phyloP scores from a whole-genome alignment of 2,113 vertebrate species.

The Lepidothrix coronata region DNA sequence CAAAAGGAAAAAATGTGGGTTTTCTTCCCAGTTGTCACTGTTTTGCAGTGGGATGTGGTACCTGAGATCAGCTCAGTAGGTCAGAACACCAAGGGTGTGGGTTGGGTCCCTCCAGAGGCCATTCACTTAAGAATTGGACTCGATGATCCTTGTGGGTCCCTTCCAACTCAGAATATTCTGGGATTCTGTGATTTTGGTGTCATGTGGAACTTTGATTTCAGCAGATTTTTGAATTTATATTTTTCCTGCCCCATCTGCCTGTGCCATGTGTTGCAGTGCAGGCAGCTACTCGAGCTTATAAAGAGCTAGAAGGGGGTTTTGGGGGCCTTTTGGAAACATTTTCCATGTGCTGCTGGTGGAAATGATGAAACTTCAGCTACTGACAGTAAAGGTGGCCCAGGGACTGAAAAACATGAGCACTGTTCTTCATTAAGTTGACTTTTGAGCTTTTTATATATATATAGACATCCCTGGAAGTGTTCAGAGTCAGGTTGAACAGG shows the following conservation, averaged over 20 bases:
- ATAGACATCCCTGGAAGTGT: not conserved
- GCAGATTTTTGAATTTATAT: not conserved
- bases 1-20: not conserved
- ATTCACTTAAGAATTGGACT: too few species aligned
- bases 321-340: not conserved
- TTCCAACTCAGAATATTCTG: too few species aligned
- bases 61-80: too few species aligned
- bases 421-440: not conserved
- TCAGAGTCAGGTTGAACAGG: not conserved
- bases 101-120: too few species aligned
- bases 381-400: not conserved
- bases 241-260: not conserved
- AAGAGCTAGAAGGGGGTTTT: not conserved
- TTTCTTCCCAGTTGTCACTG: not conserved
- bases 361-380: not conserved
- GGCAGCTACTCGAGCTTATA: not conserved
- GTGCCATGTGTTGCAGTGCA: not conserved
- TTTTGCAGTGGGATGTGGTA: not conserved
- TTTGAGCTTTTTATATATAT: not conserved
- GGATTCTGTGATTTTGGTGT: not conserved
- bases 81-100: too few species aligned
- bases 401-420: not conserved
- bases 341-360: not conserved
- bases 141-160: too few species aligned
- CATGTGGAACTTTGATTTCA: not conserved